phyloP scores from a whole-genome alignment of 2,113 vertebrate species.

The Erinaceus europaeus region DNA sequence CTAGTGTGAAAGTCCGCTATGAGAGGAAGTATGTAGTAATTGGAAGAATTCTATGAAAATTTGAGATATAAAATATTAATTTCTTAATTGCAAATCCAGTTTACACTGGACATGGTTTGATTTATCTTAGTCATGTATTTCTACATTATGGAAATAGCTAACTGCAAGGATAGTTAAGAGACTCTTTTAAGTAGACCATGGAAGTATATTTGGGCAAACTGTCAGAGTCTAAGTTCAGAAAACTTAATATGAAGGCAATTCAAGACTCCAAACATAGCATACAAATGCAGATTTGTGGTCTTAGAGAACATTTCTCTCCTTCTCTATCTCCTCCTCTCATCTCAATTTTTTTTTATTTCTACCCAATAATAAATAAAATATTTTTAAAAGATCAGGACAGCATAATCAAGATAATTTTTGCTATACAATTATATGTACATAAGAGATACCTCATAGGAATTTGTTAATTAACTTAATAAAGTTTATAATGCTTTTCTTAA shows the following conservation, averaged over 20 bases:
- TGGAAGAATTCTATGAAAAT: not conserved
- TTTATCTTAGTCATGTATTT: not conserved
- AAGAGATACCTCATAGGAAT: not conserved
- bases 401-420: not conserved
- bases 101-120: not conserved
- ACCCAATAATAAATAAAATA: no score
- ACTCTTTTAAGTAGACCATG: not conserved
- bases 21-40: not conserved
- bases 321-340: no score
- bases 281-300: no score
- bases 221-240: no score
- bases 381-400: not conserved
- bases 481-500: not conserved
- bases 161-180: not conserved
- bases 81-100: not conserved
- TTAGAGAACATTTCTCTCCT: no score
- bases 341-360: no score
- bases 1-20: not conserved
- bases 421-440: not conserved
- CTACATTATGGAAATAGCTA: not conserved
- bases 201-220: no score
- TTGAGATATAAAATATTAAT: not conserved
- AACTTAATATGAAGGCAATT: no score
- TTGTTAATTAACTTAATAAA: not conserved
- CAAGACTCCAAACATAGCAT: no score